Percentiles rank a stretch among this genome's conserved stretches.
These are phyloP conservation scores for Enteromius afrohamiltoni DNA, from an alignment of 2,797 vertebrate genomes.

Conservation along the genomic window DNA sequence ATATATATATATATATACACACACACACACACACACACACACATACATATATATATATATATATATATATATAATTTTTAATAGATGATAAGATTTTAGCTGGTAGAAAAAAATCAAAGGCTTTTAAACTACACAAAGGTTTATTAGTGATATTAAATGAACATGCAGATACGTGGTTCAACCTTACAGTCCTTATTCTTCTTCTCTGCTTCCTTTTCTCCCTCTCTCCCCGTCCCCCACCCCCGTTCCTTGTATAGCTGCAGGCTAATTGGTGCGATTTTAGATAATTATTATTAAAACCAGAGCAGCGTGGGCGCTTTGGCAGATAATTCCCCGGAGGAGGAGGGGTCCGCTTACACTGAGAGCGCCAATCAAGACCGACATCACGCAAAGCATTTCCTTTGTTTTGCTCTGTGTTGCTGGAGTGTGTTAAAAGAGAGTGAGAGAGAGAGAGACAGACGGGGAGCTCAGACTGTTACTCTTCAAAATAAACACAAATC, in stretches of 20 bases:
- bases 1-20: too few relatives aligned
- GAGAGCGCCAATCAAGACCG: slow-evolving; percentile 70
- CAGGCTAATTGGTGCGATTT: slow-evolving; percentile 79
- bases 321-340: slow-evolving; percentile 68
- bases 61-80: too few relatives aligned
- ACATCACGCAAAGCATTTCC: slow-evolving; percentile 58
- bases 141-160: slow-evolving; percentile 69
- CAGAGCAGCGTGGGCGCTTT: slow-evolving; percentile 69
- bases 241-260: slow-evolving; percentile 68
- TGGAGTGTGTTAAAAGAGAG: slow-evolving; percentile 57
- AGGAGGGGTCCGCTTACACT: slow-evolving; percentile 64
- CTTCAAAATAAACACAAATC: slow-evolving; percentile 63
- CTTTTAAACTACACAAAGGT: slow-evolving; percentile 72
- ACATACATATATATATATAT: too few relatives aligned
- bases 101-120: slow-evolving; percentile 60
- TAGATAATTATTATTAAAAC: slow-evolving; percentile 82
- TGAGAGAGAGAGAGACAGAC: slow-evolving; percentile 44
- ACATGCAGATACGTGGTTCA: slow-evolving; percentile 66
- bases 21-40: too few relatives aligned
- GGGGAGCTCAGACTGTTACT: slow-evolving; percentile 56
- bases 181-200: slow-evolving; percentile 7
- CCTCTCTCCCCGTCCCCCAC: slow-evolving; percentile 1
- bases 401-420: slow-evolving; percentile 69
- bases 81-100: too few relatives aligned
- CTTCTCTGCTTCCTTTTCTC: slow-evolving; percentile 28